Evolutionary conservation across 2,113 vertebrate genomes (phyloP), one percentile per base, ranked within the genome.

Genomic region (Peromyscus maniculatus): DNA sequence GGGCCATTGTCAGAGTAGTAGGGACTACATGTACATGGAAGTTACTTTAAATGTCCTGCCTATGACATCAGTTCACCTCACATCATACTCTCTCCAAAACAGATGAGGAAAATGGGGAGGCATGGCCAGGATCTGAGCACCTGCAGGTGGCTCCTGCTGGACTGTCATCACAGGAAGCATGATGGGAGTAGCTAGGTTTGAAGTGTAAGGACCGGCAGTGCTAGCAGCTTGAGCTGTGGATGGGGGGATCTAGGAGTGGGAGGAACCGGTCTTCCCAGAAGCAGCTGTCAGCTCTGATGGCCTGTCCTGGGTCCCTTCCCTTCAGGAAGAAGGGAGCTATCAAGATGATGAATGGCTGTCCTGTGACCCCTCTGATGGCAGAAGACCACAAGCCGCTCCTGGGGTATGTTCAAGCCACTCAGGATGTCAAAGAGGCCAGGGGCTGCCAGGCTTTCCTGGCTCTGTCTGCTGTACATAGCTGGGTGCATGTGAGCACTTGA

Each of bases 271-370:
- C 49, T 82, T 89, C 66, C 21, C 91, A 77, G 93, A 80, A 86
- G 62, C 28, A 21, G 46, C 15, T 16, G 28, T 9, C 26, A 26
- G 66, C 9, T 39, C 91, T 21, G 86, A 46, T 21, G 72, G 57
- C 31, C 55, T 21, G n/a, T 33, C 21, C 19, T 0, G 0, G 3
- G 22, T 28, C 88, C 11, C 1, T 0, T 24, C n/a, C 39, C 43
- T 36, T 74, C 17, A 79, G 66, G 59, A 91, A 82, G 83, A 87
- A 49, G 24, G 2, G 13, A 13, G 82, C 75, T 11, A 7, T 3
- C 0, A n/a, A 87, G 55, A 43, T 4, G 55, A 71, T 43, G 49
- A 43, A 49, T 0, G 26, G 69, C 43, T 15, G 21, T 36, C 80
- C 69, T 26, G 13, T 3, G 69, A 64, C 46, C 55, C 62, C 69